A percentile compares a stretch with the other conserved stretches of the same genome.
phyloP scores from a whole-genome alignment of 2,797 vertebrate species.

The Arctocebus calabarensis region DNA sequence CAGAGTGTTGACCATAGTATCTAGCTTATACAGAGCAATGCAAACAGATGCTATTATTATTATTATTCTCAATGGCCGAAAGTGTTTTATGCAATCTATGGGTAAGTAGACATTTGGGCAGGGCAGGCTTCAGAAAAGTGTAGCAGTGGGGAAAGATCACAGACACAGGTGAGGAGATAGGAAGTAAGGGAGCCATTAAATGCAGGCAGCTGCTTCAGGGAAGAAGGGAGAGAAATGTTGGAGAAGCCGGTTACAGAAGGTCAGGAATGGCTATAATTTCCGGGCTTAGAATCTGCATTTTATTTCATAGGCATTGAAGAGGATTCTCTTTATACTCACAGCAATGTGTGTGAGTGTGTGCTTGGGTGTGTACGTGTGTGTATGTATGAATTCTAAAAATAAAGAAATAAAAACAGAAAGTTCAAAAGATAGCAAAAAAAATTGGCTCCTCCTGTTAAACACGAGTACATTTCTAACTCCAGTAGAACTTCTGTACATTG shows the following conservation, averaged over 20 bases:
- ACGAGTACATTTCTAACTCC: background rate
- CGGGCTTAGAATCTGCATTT: background rate
- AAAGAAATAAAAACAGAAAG: background rate
- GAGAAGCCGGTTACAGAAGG: background rate
- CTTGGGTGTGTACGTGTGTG: background rate
- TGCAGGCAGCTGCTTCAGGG: background rate
- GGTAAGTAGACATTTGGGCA: background rate
- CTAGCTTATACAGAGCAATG: too few species aligned
- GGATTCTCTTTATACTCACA: background rate
- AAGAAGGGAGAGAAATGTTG: background rate
- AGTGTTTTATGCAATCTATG: background rate
- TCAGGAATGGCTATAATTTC: background rate
- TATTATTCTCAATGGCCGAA: background rate
- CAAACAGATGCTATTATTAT: background rate
- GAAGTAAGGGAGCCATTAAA: background rate
- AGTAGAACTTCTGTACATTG: too few species aligned
- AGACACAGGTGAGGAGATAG: background rate
- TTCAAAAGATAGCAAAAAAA: background rate
- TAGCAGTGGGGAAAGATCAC: background rate
- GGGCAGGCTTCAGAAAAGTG: background rate
- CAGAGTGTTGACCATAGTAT: accelerated
- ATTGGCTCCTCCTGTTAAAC: background rate
- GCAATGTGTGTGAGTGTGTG: background rate
- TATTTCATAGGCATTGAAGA: background rate
- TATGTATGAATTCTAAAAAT: background rate